Evolutionary conservation across 2,113 vertebrate genomes (phyloP).

Genomic region (Aldabrachelys gigantea): DNA sequence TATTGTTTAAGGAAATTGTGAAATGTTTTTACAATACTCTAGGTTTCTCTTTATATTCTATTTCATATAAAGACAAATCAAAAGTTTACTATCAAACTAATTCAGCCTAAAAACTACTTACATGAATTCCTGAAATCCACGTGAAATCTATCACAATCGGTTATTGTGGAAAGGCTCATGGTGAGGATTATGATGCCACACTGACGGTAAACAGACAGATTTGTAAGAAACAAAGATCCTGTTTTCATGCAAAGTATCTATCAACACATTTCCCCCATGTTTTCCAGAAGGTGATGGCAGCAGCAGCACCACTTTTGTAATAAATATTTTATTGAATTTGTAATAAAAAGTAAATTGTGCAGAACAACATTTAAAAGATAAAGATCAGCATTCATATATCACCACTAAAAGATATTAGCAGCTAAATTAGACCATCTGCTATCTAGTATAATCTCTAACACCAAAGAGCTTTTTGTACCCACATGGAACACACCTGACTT

Average conservation of each 20-base stretch:
- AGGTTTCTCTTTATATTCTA: background rate
- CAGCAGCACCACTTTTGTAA: background rate
- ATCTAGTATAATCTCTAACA: background rate
- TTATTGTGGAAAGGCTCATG: background rate
- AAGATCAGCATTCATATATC: background rate
- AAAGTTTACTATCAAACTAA: background rate
- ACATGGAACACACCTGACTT: background rate
- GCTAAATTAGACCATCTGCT: background rate
- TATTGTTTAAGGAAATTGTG: background rate
- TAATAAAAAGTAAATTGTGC: background rate
- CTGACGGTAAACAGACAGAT: fast-evolving
- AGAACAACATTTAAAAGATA: background rate
- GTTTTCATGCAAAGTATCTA: background rate
- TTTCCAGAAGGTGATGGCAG: background rate
- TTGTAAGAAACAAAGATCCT: background rate
- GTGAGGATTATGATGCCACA: background rate
- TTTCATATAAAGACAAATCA: background rate
- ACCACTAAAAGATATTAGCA: background rate
- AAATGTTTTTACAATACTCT: background rate
- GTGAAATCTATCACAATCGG: background rate
- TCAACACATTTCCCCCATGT: background rate
- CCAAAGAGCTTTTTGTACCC: background rate
- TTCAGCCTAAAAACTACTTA: background rate
- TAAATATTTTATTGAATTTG: background rate
- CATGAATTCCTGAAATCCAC: fast-evolving